Evolutionary conservation across 2,888 invertebrate species (phyloP), one percentile per base, ranked within the genome.

Genomic region (Axea sp.): DNA sequence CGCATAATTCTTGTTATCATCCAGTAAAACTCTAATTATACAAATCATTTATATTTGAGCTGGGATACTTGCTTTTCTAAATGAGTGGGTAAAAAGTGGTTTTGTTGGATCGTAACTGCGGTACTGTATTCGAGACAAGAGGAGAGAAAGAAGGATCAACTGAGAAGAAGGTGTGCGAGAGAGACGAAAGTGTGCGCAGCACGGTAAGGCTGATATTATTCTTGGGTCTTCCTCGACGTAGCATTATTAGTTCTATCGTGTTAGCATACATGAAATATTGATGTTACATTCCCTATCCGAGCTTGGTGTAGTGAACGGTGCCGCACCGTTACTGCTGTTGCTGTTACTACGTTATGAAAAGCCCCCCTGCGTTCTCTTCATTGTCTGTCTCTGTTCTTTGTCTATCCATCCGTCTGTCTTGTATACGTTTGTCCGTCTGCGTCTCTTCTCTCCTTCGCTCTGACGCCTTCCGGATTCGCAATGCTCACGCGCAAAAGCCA

Each of bases 181-280:
- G 22, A 53, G 69, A 53, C 8, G 11, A 30, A 33, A 22, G 22
- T n/a, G 12, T 35, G 43, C 41, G 59, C 51, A 33, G 43, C 39
- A 68, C 57, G 45, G 65, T 26, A 49, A 45, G 67, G 65, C 71
- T 81, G 85, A 86, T 87, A 87, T 87, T 87, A 86, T 87, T 87
- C 86, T 85, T 84, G 86, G 84, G 80, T 84, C 84, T 85, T 85
- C 83, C 84, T 80, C 79, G 81, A 78, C 78, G 79, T 82, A 84
- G 86, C 85, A 85, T 87, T 87, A 87, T 87, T 87, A 86, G 87
- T 86, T 86, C 86, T 85, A 83, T 83, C 84, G 84, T 84, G 86
- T 87, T 87, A 87, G 87, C 87, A 87, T 87, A 86, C 85, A 86
- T 87, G 87, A 87, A 87, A 87, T 87, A 87, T 87, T 87, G 87